Conservation (phyloP, 2,113 vertebrate genomes). For the Cottus gobio region DNA sequence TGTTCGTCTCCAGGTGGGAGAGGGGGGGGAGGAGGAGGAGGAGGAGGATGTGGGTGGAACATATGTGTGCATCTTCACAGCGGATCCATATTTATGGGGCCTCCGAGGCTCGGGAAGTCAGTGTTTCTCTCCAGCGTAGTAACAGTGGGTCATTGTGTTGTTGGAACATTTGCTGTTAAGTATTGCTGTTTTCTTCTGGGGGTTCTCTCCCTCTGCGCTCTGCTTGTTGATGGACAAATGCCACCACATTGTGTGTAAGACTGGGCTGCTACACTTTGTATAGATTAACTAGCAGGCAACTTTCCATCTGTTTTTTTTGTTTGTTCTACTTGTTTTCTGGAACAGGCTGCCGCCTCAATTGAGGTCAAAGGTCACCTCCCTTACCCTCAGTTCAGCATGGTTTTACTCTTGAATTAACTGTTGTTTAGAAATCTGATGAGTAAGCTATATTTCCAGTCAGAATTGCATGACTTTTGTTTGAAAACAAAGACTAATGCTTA, state of each 20-base stretch:
- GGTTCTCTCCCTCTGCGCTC: not conserved
- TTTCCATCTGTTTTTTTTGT: conserved; percentile 54
- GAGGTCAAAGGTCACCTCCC: conserved; percentile 41
- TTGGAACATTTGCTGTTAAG: conserved; percentile 59
- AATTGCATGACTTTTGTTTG: not conserved
- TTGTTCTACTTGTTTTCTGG: conserved; percentile 47
- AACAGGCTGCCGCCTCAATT: conserved; percentile 12
- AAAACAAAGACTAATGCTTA: not conserved
- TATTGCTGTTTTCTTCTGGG: conserved; percentile 35
- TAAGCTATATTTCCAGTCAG: not conserved
- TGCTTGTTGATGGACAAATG: conserved; percentile 30
- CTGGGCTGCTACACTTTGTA: conserved; percentile 22
- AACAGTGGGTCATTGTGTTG: conserved; percentile 68
- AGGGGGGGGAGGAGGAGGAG: conserved; percentile 28
- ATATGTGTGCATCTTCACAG: conserved; percentile 56
- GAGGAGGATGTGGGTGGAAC: conserved; percentile 55
- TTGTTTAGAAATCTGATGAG: conserved; percentile 22
- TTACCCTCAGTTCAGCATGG: conserved; percentile 22
- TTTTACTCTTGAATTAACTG: conserved; percentile 4
- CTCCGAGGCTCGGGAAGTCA: conserved; percentile 48
- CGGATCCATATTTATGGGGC: conserved; percentile 64
- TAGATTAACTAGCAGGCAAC: conserved; percentile 26
- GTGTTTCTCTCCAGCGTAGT: conserved; percentile 32
- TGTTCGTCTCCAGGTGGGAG: conserved; percentile 65
- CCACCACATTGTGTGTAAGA: conserved; percentile 1